Base-by-base conservation (phyloP, 1,140 invertebrate genomes). In the Drosophila tristis region DNA sequence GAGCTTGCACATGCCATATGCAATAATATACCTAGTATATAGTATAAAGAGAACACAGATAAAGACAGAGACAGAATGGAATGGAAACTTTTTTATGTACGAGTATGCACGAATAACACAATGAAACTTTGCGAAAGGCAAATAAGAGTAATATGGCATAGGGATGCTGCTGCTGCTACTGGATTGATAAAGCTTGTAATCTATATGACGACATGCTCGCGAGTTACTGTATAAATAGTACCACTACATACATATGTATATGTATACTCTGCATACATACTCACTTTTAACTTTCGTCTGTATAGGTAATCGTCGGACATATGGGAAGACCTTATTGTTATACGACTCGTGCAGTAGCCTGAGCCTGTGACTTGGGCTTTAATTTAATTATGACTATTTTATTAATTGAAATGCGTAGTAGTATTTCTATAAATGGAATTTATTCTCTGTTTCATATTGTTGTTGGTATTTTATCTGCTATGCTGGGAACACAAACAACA, bases 361-460 rank as follows among this genome's bases (percentile, higher is more conserved):
- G 16, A 15, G 59, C 20, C 11, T 42, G n/a, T 31, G 35, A 25
- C 67, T 43, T 42, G 9, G 31, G 31, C 35, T 65, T 86, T 87
- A 86, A 86, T 86, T 86, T 87, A 86, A 86, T 86, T 86, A 86
- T 81, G 78, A 87, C 74, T 64, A 66, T 79, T 87, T 86, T 78
- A 82, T 89, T 86, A 86, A 86, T 86, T 78, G 63, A 86, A 87
- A 68, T 89, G 77, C 81, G 74, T 74, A 74, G 68, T 68, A 71
- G 31, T 35, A 35, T 35, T 55, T 47, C 66, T 66, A 68, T 75
- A 74, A 70, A 67, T 62, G 78, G 53, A 50, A 57, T 47, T 45
- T 11, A 29, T 48, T 49, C 53, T 56, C 11, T 25, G 29, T n/a
- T 16, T 11, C 0, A 43, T 43, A 6, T 47, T 57, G 8, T 59